Base-by-base conservation (phyloP, 1,140 invertebrate species). In the Meloidogyne exigua region DNA sequence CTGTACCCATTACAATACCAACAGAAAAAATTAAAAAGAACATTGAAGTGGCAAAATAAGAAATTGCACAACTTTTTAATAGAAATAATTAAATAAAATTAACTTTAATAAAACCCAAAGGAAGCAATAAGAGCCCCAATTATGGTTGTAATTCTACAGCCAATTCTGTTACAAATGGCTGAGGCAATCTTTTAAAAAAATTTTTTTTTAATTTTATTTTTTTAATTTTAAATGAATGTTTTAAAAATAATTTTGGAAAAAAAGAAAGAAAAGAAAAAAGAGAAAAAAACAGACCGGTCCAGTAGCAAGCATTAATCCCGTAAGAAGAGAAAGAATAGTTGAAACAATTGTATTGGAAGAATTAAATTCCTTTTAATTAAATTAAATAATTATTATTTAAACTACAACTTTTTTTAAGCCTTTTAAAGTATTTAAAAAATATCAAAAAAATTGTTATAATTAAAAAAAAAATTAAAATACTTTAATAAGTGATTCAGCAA, bases 161-260 rank as follows among this genome's bases (percentile, higher is more conserved):
- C 94, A 88, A 92, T 97, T 84, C 92, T 92, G 89, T 98, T 97
- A 1, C 95, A 94, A 83, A 98, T 91, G 1, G 92, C 92, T 84
- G 93, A 94, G 9, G 94, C 94, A 82, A 97, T 65, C 72, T 72
- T 32, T 32, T 3, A 32, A 32, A n/a, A n/a, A n/a, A n/a, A n/a
- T n/a, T 9, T 0, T 3, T 32, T 32, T 32, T 32, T 39, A 39
- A 39, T 39, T 39, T 39, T 9, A 39, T 39, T 39, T 39, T 39
- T 39, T 39, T 9, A 39, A n/a, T 12, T n/a, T n/a, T 32, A 64
- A n/a, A 44, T 57, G n/a, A 32, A 15, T 72, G 63, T 72, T 57
- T 2, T 26, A 0, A 72, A 11, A 44, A 70, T 21, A 32, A 25
- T 26, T 11, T n/a, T n/a, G n/a, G n/a, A n/a, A 32, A 32, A 32